A percentile compares a stretch with the other conserved stretches of the same genome.
phyloP scores from a whole-genome alignment of 2,113 vertebrate species.

The Mirounga angustirostris region DNA sequence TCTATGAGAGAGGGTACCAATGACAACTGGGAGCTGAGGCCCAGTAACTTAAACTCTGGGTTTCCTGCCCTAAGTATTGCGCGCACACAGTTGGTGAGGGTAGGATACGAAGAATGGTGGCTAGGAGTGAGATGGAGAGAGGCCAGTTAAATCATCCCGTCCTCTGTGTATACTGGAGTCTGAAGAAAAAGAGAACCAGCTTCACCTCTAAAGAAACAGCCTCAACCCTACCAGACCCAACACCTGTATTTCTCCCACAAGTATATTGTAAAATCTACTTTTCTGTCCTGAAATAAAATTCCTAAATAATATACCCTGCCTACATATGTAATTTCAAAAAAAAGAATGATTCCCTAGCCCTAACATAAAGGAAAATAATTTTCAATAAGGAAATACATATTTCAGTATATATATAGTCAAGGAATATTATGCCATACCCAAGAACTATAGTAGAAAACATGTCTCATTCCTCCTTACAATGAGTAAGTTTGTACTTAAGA shows the following conservation, averaged over 20 bases:
- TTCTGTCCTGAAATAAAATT: slow-evolving; percentile 19
- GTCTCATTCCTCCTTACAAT: neutral
- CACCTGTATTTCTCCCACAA: neutral
- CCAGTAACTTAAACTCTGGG: neutral
- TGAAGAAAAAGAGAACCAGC: neutral
- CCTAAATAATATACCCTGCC: neutral
- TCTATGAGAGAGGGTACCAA: neutral
- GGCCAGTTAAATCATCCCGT: neutral
- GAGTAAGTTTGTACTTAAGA: slow-evolving; percentile 12
- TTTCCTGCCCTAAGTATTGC: neutral
- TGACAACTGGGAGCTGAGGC: neutral
- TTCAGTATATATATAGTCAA: neutral
- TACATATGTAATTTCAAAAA: neutral
- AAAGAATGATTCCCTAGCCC: neutral
- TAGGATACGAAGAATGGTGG: neutral
- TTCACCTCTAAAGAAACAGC: neutral
- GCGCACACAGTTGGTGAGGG: accelerated
- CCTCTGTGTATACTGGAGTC: neutral
- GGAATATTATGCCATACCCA: neutral
- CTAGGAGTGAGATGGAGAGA: neutral
- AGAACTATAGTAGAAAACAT: neutral
- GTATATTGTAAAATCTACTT: neutral
- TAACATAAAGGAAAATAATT: slow-evolving; percentile 29
- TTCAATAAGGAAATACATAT: neutral
- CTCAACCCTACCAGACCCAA: neutral